Conservation (phyloP, 2,113 vertebrate species). For the Dicaeum eximium region DNA sequence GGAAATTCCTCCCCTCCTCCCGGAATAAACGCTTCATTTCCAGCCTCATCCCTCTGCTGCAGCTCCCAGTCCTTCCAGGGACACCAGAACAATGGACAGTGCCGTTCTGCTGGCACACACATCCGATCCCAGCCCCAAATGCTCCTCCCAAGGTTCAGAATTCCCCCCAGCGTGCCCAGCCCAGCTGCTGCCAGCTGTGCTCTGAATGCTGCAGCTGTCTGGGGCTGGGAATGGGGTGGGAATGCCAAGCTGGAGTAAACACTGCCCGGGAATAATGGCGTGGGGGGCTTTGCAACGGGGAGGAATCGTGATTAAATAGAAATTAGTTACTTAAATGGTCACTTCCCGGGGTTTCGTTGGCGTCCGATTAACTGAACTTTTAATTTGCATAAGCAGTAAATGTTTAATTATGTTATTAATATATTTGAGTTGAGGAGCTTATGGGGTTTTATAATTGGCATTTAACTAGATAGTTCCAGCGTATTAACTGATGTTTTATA, state of each 20-base stretch:
- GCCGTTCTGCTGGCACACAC: background rate
- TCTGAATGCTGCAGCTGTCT: constrained; percentile 44
- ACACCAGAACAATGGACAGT: background rate
- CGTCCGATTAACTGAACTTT: constrained; percentile 72
- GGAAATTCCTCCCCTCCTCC: background rate
- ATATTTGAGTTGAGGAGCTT: constrained; percentile 69
- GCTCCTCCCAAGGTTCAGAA: background rate
- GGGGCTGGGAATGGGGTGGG: background rate
- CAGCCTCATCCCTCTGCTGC: background rate
- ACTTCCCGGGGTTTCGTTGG: constrained; percentile 63
- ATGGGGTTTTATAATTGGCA: constrained; percentile 73
- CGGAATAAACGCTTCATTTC: background rate
- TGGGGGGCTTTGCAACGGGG: background rate
- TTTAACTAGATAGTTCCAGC: constrained; percentile 76
- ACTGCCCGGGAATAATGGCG: background rate
- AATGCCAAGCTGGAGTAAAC: background rate
- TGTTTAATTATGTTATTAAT: constrained; percentile 81
- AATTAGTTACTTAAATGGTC: constrained; percentile 60
- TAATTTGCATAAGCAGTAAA: constrained; percentile 73
- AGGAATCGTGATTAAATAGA: constrained; percentile 45
- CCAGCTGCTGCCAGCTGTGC: constrained; percentile 61
- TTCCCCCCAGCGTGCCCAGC: background rate
- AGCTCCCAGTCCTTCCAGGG: background rate
- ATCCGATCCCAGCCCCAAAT: background rate
- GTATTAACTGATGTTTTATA: constrained; percentile 67